Evolutionary conservation across 2,797 vertebrate genomes (phyloP).

Genomic region (Argentina silus): DNA sequence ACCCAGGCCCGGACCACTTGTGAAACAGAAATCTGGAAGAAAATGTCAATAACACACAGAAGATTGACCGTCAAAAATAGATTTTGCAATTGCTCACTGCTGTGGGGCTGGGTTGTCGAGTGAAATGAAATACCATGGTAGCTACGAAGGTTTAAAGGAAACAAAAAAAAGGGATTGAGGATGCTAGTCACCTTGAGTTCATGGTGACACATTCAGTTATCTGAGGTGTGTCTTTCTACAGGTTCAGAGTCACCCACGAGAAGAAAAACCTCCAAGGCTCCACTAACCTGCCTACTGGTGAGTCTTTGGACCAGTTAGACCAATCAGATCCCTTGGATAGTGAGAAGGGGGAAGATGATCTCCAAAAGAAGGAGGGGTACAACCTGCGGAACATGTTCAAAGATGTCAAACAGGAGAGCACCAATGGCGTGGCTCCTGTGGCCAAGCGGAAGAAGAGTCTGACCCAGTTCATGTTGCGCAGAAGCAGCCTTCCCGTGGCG

Average conservation of each 20-base stretch:
- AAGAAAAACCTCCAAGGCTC: slow-evolving; percentile 84
- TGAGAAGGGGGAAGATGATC: slow-evolving; percentile 33
- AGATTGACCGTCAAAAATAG: too few relatives aligned
- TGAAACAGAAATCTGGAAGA: too few relatives aligned
- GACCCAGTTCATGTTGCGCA: slow-evolving; percentile 65
- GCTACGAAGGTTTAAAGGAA: too few relatives aligned
- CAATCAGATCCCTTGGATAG: slow-evolving; percentile 64
- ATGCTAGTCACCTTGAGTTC: background rate
- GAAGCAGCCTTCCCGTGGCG: slow-evolving; percentile 61
- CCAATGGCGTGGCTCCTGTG: slow-evolving; percentile 61
- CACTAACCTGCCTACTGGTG: slow-evolving; percentile 47
- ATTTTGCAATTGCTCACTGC: too few relatives aligned
- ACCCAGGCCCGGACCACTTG: too few relatives aligned
- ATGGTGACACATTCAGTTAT: background rate
- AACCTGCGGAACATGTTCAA: slow-evolving; percentile 79
- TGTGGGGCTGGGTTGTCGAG: too few relatives aligned
- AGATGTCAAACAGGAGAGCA: slow-evolving; percentile 67
- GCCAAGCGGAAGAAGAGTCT: slow-evolving; percentile 70
- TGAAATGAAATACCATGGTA: too few relatives aligned
- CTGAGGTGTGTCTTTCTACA: slow-evolving; percentile 41
- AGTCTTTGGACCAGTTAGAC: slow-evolving; percentile 63
- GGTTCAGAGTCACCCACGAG: slow-evolving; percentile 91
- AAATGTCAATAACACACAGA: too few relatives aligned
- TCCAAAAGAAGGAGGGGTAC: slow-evolving; percentile 50
- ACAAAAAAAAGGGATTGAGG: too few relatives aligned